These are phyloP conservation scores for Drosophila siamana DNA, from an alignment of 2,888 invertebrate species.

Conservation along the genomic window DNA sequence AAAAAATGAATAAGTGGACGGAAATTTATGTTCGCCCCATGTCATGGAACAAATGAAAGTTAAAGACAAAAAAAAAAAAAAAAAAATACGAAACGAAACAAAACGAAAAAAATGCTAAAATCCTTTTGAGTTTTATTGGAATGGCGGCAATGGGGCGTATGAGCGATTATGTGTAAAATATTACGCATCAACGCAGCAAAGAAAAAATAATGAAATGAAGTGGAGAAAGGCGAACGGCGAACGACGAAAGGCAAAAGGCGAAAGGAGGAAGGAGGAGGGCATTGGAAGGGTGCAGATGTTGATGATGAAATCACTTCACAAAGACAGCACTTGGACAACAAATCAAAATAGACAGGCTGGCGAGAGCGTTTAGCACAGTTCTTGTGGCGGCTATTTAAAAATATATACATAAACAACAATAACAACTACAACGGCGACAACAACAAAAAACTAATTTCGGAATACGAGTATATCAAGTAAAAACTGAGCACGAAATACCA, in stretches of 20 bases:
- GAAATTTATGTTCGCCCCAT: conserved; percentile 54
- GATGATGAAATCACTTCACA: conserved; percentile 64
- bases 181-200: conserved; percentile 65
- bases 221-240: not conserved
- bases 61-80: conserved; percentile 41
- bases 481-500: conserved; percentile 73
- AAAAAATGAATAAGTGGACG: conserved; percentile 34
- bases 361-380: conserved; percentile 78
- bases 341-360: conserved; percentile 79
- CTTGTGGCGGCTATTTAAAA: conserved; percentile 76
- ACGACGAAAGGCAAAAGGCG: no score
- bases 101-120: conserved; percentile 16
- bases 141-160: conserved; percentile 59
- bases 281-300: conserved; percentile 27
- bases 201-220: not conserved
- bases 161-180: conserved; percentile 74
- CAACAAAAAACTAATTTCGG: conserved; percentile 68
- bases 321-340: conserved; percentile 77
- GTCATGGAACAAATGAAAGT: conserved; percentile 69
- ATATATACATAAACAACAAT: conserved; percentile 47
- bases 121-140: conserved; percentile 36
- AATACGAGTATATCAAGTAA: conserved; percentile 70
- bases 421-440: conserved; percentile 11
- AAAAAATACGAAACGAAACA: conserved; percentile 14
- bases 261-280: conserved; percentile 2